phyloP scores from a whole-genome alignment of 2,113 vertebrate genomes.

The Garra rufa region DNA sequence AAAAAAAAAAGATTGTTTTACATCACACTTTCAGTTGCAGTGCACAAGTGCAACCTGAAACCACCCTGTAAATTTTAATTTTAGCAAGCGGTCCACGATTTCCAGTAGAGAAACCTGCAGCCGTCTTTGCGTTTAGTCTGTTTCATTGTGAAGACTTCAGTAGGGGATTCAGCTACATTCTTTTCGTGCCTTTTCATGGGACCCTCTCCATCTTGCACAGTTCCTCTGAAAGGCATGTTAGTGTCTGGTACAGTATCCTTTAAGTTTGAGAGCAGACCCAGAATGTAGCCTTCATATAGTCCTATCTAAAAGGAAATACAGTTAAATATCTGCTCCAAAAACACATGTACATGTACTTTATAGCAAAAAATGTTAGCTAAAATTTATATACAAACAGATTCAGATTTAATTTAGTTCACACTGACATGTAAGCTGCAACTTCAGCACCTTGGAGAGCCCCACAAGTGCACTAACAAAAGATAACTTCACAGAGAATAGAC shows the following conservation, averaged over 20 bases:
- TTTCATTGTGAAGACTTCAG: not conserved
- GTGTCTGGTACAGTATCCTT: not conserved
- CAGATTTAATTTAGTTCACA: not conserved
- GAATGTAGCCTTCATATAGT: conserved; percentile 7
- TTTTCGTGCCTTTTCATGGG: conserved; percentile 55
- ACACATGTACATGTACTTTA: not conserved
- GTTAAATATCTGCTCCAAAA: not conserved
- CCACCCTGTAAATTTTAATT: not conserved
- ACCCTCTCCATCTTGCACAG: conserved; percentile 2
- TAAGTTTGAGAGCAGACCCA: not conserved
- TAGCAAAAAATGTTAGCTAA: not conserved
- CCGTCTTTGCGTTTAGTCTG: conserved; percentile 18
- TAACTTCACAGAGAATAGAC: too few relatives aligned
- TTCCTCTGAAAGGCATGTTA: not conserved
- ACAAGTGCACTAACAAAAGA: too few relatives aligned
- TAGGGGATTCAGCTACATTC: not conserved
- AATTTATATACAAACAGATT: not conserved
- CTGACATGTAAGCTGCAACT: not conserved
- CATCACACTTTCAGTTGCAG: not conserved
- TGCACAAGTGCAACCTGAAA: not conserved
- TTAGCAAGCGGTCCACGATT: conserved; percentile 67
- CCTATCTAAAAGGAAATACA: not conserved
- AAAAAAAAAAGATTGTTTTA: not conserved
- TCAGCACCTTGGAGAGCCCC: conserved; percentile 18
- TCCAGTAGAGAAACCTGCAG: conserved; percentile 70